A percentile compares a stretch with the other conserved stretches of the same genome.
Evolutionary conservation across 2,888 invertebrate species (phyloP).

Genomic region (Dione vanillae): DNA sequence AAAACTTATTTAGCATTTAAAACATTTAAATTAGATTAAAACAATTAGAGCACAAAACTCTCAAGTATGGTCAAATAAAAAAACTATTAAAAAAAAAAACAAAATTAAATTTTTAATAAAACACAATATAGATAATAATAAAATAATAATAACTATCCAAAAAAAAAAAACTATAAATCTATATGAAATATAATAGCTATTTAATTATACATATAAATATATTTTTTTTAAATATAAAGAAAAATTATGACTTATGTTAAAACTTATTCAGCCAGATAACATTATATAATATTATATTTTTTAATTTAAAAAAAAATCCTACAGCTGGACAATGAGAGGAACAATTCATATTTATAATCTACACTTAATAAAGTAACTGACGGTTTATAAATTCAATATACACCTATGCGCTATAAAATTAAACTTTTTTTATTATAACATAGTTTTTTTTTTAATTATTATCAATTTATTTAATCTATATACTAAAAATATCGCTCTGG

Average conservation of each 20-base stretch:
- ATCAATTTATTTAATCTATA: slow-evolving; percentile 35
- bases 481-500: slow-evolving; percentile 39
- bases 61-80: background rate
- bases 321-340: slow-evolving; percentile 43
- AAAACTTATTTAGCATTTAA: background rate
- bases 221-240: slow-evolving; percentile 13
- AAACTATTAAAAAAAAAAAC: background rate
- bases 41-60: background rate
- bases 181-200: background rate
- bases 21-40: too few species aligned
- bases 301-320: slow-evolving; percentile 21
- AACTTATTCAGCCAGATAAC: slow-evolving; percentile 28
- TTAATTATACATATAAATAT: background rate
- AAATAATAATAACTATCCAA: slow-evolving; percentile 1
- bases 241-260: slow-evolving; percentile 19
- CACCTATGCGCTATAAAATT: slow-evolving; percentile 37
- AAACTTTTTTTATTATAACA: slow-evolving; percentile 37
- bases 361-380: slow-evolving; percentile 47
- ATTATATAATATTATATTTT: slow-evolving; percentile 18
- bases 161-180: background rate
- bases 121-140: background rate
- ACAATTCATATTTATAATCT: slow-evolving; percentile 43
- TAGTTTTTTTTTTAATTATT: slow-evolving; percentile 32
- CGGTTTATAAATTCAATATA: slow-evolving; percentile 57
- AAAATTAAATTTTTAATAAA: background rate